Evolutionary conservation across 2,888 invertebrate genomes (phyloP), one percentile per base, ranked within the genome.

Genomic region (Plagodis pulveraria): DNA sequence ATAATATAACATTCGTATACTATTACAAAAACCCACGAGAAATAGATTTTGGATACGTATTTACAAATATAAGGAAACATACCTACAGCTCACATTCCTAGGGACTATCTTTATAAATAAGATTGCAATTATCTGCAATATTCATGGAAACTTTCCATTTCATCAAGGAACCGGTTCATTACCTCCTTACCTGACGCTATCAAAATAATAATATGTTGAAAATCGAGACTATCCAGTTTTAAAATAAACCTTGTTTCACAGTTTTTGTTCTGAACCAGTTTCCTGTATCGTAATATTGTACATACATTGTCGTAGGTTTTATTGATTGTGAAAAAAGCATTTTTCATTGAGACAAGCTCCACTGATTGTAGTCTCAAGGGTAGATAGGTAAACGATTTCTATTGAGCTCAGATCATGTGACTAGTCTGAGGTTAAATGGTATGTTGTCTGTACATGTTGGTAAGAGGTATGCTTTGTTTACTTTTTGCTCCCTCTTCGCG

Each of bases 371-470:
- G 62, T 71, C 70, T 75, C 76, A 77, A 77, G 78, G 76, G 73
- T 73, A 74, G 70, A 69, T 76, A 74, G 66, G 63, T 65, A 70
- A 76, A 74, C 73, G 74, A 72, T 73, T 77, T 76, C 73, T 77
- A 79, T 74, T 78, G 62, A 68, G 47, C 57, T 57, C 55, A 68
- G 56, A 66, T 70, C 73, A 70, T 73, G 73, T 73, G 69, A 69
- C 64, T 53, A 52, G 42, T 47, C 46, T 67, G 61, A 69, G 69
- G 69, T 65, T 69, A 59, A 34, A 46, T 35, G 46, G 58, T 35
- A 48, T 44, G 38, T 45, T 43, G 33, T 50, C 53, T 57, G 52
- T 48, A 58, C 48, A 45, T 50, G 40, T 66, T 36, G 55, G 49
- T 52, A 53, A 44, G 44, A 66, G 42, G 38, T 48, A 58, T 59